A percentile compares a stretch with the other conserved stretches of the same genome.
These are phyloP conservation scores for Eretmochelys imbricata DNA, from an alignment of 2,113 vertebrate genomes.

Conservation along the genomic window DNA sequence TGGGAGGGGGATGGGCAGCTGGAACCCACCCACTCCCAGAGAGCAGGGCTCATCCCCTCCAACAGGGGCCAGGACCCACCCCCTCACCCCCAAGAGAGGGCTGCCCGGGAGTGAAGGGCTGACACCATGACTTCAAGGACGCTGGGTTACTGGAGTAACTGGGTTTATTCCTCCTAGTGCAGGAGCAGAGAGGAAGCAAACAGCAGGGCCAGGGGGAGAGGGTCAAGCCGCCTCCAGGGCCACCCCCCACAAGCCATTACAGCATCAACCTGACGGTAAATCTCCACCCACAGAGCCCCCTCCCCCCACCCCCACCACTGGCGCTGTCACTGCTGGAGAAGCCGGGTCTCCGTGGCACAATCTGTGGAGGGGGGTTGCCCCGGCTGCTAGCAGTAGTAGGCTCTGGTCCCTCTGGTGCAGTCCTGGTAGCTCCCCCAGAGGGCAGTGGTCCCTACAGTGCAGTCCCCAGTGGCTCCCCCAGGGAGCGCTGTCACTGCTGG, in stretches of 20 bases:
- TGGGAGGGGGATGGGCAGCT: background rate
- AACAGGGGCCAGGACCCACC: background rate
- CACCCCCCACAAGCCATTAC: background rate
- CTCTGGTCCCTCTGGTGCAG: background rate
- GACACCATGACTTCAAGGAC: background rate
- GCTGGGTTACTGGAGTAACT: background rate
- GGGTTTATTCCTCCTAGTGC: background rate
- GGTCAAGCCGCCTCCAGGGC: background rate
- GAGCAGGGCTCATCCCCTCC: background rate
- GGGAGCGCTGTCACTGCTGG: background rate
- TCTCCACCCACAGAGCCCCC: background rate
- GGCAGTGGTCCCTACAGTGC: background rate
- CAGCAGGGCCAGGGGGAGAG: background rate
- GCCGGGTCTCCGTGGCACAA: background rate
- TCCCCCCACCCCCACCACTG: too few species aligned
- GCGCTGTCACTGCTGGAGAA: background rate
- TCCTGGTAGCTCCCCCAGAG: too few species aligned
- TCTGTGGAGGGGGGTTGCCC: background rate
- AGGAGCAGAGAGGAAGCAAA: background rate
- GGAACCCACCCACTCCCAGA: background rate
- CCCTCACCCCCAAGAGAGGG: too few species aligned
- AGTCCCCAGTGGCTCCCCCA: background rate
- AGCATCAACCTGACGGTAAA: background rate
- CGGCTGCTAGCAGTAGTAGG: background rate
- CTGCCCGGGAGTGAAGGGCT: background rate